phyloP scores from a whole-genome alignment of 1,140 invertebrate species.

The Octopus sinensis region DNA sequence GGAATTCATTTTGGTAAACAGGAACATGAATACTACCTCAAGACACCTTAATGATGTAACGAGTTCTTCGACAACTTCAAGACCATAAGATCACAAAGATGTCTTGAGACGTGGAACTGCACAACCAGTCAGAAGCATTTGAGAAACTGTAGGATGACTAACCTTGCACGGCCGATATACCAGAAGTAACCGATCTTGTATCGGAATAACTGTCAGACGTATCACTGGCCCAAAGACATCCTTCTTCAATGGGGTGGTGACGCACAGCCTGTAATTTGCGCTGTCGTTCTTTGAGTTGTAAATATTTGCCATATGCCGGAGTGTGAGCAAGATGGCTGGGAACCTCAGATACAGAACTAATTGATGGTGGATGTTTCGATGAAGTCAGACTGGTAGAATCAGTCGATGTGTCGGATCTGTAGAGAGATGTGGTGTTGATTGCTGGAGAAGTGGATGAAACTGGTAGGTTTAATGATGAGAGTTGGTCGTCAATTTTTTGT shows the following conservation, averaged over 20 bases:
- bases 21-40: too few species aligned
- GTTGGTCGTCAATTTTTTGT: too few species aligned
- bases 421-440: not conserved
- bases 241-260: constrained; percentile 24
- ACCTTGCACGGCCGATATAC: constrained; percentile 41
- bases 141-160: not conserved
- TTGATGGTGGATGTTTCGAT: constrained; percentile 24
- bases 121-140: not conserved
- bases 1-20: too few species aligned
- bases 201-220: constrained; percentile 29
- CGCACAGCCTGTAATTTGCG: constrained; percentile 33
- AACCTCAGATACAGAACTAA: constrained; percentile 19
- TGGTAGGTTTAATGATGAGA: too few species aligned
- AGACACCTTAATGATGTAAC: too few species aligned
- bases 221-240: constrained; percentile 10
- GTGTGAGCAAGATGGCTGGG: not conserved
- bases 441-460: too few species aligned
- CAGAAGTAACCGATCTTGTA: constrained; percentile 39
- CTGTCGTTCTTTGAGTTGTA: constrained; percentile 41
- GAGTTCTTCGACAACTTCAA: too few species aligned
- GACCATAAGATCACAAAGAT: too few species aligned
- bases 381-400: not conserved
- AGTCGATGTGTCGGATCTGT: not conserved
- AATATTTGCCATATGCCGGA: constrained; percentile 42
- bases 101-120: too few species aligned